Conservation (phyloP, 2,888 invertebrate species). For the Eulithis prunata region DNA sequence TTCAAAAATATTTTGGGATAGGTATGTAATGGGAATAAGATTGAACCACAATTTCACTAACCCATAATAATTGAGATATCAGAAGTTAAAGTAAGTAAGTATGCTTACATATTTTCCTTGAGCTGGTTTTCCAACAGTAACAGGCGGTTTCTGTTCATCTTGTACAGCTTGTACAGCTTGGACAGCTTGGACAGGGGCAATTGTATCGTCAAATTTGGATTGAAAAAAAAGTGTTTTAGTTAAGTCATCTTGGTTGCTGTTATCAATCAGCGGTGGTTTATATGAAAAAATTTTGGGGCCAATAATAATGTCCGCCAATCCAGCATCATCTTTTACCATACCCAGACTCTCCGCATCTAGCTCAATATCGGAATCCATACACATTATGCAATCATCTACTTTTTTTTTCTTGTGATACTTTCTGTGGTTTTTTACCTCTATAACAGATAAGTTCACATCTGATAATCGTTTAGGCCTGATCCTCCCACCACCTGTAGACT, state of each 20-base stretch:
- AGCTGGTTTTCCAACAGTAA: constrained; percentile 10
- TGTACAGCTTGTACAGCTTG: no score
- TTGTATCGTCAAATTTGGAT: constrained; percentile 42
- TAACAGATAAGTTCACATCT: constrained; percentile 13
- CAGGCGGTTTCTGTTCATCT: neutral
- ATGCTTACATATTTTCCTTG: constrained; percentile 15
- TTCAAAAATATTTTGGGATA: no score
- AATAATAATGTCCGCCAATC: constrained; percentile 54
- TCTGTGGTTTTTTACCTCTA: constrained; percentile 23
- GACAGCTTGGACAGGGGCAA: neutral
- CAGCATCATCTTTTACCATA: constrained; percentile 40
- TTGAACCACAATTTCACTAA: no score
- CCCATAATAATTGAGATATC: no score
- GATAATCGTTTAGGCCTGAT: constrained; percentile 11
- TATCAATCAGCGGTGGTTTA: constrained; percentile 42
- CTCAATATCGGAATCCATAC: constrained; percentile 50
- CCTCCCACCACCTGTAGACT: constrained; percentile 34
- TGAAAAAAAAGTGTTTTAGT: constrained; percentile 50
- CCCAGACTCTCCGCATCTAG: constrained; percentile 40
- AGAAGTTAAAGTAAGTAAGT: neutral
- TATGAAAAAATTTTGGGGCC: constrained; percentile 58
- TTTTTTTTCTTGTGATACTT: constrained; percentile 27
- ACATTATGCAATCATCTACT: constrained; percentile 40
- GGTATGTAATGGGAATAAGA: no score
- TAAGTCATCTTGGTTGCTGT: constrained; percentile 37